These are phyloP conservation scores for Erpobdella octoculata DNA, from an alignment of 2,888 invertebrate genomes.

Conservation along the genomic window DNA sequence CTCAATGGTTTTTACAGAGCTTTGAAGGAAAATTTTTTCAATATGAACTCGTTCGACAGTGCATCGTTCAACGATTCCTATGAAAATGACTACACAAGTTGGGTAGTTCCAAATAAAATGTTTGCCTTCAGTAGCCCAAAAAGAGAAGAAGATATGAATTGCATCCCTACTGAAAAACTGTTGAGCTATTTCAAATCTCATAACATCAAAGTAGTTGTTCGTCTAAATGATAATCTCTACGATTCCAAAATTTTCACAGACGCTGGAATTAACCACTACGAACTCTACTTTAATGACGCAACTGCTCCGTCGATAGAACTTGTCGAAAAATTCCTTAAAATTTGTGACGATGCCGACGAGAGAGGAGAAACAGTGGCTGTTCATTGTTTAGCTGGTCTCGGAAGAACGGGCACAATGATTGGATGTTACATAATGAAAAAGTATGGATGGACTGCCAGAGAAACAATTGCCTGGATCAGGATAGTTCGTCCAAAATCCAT, in stretches of 20 bases:
- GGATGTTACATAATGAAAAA: conserved; percentile 93
- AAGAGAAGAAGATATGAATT: too few species aligned
- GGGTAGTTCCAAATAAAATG: too few species aligned
- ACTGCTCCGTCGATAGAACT: conserved; percentile 84
- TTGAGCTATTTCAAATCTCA: conserved; percentile 78
- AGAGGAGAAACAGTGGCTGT: conserved; percentile 81
- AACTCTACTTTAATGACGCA: conserved; percentile 93
- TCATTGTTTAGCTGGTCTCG: conserved; percentile 93
- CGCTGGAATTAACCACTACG: conserved; percentile 85
- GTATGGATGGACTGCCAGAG: conserved; percentile 72
- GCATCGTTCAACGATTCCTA: too few species aligned
- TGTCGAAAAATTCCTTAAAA: conserved; percentile 74
- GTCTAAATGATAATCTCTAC: conserved; percentile 84
- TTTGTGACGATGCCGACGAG: conserved; percentile 67
- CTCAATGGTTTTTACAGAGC: too few species aligned
- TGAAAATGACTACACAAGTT: too few species aligned
- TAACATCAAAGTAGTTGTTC: conserved; percentile 75
- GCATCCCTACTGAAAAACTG: too few species aligned
- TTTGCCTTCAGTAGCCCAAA: too few species aligned
- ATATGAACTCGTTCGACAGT: too few species aligned
- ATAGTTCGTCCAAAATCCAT: conserved; percentile 94
- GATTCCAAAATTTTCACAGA: conserved; percentile 75
- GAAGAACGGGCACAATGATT: conserved; percentile 93
- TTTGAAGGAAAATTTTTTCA: too few species aligned
- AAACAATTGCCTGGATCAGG: conserved; percentile 91